Percentiles rank a stretch among this genome's conserved stretches.
Evolutionary conservation across 1,140 invertebrate species (phyloP).

Genomic region (Drosophila ananassae): DNA sequence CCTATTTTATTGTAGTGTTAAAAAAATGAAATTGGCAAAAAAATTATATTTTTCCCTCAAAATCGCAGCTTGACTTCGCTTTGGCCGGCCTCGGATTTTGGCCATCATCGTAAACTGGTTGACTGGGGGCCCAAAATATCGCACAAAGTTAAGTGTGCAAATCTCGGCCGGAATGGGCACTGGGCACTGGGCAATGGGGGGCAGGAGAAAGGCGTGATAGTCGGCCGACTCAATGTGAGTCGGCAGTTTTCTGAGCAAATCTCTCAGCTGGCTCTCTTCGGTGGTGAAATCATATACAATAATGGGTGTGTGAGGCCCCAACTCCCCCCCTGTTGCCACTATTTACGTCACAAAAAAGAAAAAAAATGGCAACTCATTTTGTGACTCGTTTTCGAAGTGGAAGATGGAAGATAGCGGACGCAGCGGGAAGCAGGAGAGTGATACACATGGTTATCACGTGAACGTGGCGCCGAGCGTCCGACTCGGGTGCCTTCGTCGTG

Average conservation of each 20-base stretch:
- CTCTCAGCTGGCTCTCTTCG: conserved; percentile 19
- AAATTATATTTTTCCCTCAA: background rate
- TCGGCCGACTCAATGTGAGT: conserved; percentile 66
- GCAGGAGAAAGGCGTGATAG: conserved; percentile 53
- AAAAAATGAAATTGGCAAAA: background rate
- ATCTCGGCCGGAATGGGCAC: conserved; percentile 28
- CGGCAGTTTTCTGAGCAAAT: conserved; percentile 50
- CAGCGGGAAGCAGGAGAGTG: background rate
- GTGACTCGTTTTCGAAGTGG: conserved; percentile 63
- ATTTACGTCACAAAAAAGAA: conserved; percentile 46
- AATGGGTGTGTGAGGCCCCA: conserved; percentile 25
- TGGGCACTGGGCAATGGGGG: conserved; percentile 1
- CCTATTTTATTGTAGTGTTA: background rate
- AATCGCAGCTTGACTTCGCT: conserved; percentile 8
- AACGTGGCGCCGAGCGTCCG: conserved; percentile 49
- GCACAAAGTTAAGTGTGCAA: conserved; percentile 22
- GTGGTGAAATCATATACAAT: conserved; percentile 60
- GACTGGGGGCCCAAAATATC: conserved; percentile 27
- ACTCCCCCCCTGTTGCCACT: conserved; percentile 3
- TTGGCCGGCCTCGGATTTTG: conserved; percentile 17
- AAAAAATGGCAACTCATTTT: conserved; percentile 59
- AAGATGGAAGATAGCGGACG: background rate
- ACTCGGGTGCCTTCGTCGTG: conserved; percentile 64
- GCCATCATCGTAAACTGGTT: conserved; percentile 38
- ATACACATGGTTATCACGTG: conserved; percentile 78